Evolutionary conservation across 2,888 invertebrate species (phyloP).

Genomic region (Leptinotarsa haldemani): DNA sequence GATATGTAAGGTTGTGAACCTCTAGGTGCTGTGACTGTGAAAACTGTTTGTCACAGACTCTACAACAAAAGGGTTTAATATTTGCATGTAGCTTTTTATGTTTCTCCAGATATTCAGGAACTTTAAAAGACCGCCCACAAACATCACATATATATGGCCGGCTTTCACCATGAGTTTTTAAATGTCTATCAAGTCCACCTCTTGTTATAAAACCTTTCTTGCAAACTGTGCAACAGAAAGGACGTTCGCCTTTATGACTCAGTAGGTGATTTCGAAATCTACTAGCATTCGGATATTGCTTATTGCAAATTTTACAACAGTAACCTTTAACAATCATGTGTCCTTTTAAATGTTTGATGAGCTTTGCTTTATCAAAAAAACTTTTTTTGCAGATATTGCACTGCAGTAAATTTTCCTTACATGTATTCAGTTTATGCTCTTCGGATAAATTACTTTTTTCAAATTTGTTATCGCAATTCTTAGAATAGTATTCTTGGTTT

Average conservation of each 20-base stretch:
- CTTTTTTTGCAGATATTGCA: constrained; percentile 62
- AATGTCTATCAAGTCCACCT: constrained; percentile 62
- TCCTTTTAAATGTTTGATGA: constrained; percentile 62
- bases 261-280: constrained; percentile 70
- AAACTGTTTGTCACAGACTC: constrained; percentile 62
- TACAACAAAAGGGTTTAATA: constrained; percentile 59
- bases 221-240: constrained; percentile 57
- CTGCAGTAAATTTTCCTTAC: constrained; percentile 53
- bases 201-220: constrained; percentile 63
- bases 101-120: constrained; percentile 60
- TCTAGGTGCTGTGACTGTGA: constrained; percentile 61
- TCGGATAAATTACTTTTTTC: constrained; percentile 51
- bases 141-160: constrained; percentile 61
- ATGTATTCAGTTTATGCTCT: constrained; percentile 55
- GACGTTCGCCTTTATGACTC: constrained; percentile 69
- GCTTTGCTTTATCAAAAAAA: constrained; percentile 58
- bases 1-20: constrained; percentile 61
- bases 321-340: constrained; percentile 62
- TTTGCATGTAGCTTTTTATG: constrained; percentile 61
- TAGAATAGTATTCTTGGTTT: constrained; percentile 54
- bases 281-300: constrained; percentile 63
- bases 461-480: constrained; percentile 56
- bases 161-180: constrained; percentile 59
- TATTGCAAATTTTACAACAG: constrained; percentile 63
- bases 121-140: constrained; percentile 61